Evolutionary conservation across 2,888 invertebrate genomes (phyloP).

Genomic region (Eugnorisma glareosa): DNA sequence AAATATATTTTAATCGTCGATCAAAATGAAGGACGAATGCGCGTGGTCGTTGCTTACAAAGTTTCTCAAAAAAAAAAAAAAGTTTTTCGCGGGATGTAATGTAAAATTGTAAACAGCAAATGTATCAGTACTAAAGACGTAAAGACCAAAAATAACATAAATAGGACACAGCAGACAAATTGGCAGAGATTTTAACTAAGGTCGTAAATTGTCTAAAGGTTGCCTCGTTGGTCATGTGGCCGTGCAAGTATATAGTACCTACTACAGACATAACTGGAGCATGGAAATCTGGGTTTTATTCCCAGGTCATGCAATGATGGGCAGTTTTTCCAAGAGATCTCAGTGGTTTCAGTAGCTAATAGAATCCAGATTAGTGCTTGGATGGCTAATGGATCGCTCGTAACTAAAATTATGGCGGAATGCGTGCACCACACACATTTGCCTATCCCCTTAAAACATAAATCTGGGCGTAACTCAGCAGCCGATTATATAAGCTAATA

Average conservation of each 20-base stretch:
- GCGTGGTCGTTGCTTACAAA: not conserved
- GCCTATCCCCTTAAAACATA: not conserved
- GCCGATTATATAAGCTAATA: slow-evolving; percentile 55
- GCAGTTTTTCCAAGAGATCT: no score
- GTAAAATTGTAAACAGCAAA: not conserved
- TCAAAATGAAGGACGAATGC: slow-evolving; percentile 47
- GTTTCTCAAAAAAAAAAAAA: slow-evolving; percentile 9
- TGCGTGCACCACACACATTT: not conserved
- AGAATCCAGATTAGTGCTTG: not conserved
- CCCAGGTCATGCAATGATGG: no score
- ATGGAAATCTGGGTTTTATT: no score
- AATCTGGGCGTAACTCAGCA: slow-evolving; percentile 57
- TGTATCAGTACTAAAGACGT: no score
- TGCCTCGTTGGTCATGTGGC: no score
- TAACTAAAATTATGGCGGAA: not conserved
- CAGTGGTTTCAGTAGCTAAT: no score
- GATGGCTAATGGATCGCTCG: not conserved
- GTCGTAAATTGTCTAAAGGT: no score
- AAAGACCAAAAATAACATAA: no score
- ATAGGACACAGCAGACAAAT: no score
- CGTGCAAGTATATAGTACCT: no score
- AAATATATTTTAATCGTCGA: slow-evolving; percentile 26
- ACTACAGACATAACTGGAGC: no score
- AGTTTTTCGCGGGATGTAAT: not conserved
- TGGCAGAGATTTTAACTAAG: no score